Evolutionary conservation across 2,797 vertebrate genomes (phyloP), one percentile per base, ranked within the genome.

Genomic region (Muraenolepis orangiensis): DNA sequence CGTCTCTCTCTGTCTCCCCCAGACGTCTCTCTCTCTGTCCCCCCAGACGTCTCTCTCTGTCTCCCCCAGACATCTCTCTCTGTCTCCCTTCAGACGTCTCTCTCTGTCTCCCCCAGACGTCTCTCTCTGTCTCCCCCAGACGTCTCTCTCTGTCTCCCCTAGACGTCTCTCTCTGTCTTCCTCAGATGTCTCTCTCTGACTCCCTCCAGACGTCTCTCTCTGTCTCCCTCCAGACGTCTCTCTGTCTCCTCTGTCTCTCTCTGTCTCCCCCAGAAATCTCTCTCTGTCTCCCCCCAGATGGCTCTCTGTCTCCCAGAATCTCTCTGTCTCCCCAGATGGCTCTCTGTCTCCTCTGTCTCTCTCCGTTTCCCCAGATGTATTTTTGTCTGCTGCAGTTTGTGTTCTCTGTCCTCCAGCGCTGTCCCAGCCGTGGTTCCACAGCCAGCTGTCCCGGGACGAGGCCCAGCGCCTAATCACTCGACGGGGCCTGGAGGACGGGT

Each of bases 351-450:
- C 18, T 18, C 18, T 5, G 16, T 51, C 42, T 7, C 46, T n/a
- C 46, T 57, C 51, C 23, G 20, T 57, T 20, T 57, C 42, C 6
- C 46, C n/a, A n/a, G n/a, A n/a, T n/a, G n/a, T n/a, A 1, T 38
- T 1, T 8, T 6, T 57, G 51, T 57, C 51, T 57, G 20, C 36
- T 12, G 36, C 6, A 10, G 36, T 2, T 23, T 26, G 51, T 26
- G 57, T 64, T 4, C 23, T 23, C 10, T 23, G 57, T 57, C 57
- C 80, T 74, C 3, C 82, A 99, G 98, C 93, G 34, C 93, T 93
- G 85, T 92, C 95, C 80, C 98, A 99, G 88, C 93, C 95, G 0
- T 99, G 98, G 98, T 99, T 99, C 91, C 96, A 99, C 85, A 94
- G 96, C 82, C 96, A 94, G 90, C 94, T 97, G 85, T 97, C 97